These are phyloP conservation scores for Scaptomyza cyrtandrae DNA, from an alignment of 2,888 invertebrate species.

Conservation along the genomic window DNA sequence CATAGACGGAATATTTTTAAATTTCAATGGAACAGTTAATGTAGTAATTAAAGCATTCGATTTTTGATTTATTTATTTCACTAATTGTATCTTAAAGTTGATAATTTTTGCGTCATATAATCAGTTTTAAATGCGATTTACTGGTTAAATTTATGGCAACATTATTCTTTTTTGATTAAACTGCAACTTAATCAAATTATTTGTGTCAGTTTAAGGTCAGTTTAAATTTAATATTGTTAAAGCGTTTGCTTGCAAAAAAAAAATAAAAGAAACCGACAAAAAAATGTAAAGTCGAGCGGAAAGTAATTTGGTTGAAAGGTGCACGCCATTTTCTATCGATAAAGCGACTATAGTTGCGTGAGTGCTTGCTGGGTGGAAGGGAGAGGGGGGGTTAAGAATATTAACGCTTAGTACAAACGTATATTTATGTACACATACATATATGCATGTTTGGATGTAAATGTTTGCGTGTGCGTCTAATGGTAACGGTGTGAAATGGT, in stretches of 20 bases:
- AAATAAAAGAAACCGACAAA: not conserved
- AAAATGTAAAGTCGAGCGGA: constrained; percentile 55
- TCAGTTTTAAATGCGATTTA: not conserved
- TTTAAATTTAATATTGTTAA: constrained; percentile 59
- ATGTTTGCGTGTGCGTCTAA: constrained; percentile 56
- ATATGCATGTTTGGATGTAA: constrained; percentile 21
- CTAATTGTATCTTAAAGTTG: not conserved
- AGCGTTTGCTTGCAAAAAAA: constrained; percentile 7
- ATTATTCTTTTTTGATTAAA: constrained; percentile 8
- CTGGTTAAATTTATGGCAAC: not conserved
- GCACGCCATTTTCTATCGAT: constrained; percentile 62
- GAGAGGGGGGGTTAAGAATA: not conserved
- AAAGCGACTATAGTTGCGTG: constrained; percentile 47
- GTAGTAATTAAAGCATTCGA: too few relatives aligned
- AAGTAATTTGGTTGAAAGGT: constrained; percentile 75
- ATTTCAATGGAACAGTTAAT: too few relatives aligned
- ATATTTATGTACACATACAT: not conserved
- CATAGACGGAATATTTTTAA: too few relatives aligned
- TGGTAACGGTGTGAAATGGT: constrained; percentile 77
- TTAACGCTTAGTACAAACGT: not conserved
- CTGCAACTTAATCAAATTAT: constrained; percentile 13
- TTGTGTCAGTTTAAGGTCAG: constrained; percentile 26
- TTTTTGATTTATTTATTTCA: not conserved
- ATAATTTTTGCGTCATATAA: not conserved
- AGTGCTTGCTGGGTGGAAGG: not conserved